Evolutionary conservation across 1,140 invertebrate species (phyloP), one percentile per base, ranked within the genome.

Genomic region (Aphidius gifuensis): DNA sequence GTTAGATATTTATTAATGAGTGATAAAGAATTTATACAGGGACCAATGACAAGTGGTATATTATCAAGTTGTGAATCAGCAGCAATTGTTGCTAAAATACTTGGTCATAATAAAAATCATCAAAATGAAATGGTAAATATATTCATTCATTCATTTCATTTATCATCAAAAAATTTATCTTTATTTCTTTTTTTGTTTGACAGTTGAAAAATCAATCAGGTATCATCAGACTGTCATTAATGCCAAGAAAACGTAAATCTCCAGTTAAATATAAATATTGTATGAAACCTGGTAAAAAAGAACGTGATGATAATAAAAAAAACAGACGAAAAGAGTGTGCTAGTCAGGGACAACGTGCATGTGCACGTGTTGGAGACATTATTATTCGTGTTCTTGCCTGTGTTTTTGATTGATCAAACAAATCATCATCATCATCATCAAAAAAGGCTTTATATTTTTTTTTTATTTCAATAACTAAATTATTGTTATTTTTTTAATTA

Each of bases 1-100:
- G 85, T 88, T 8, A 79, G 88, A 3, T 91, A 88, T 66, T 74
- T 88, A 50, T 68, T 86, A 5, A 87, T 90, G 82, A 82, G 76
- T 8, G 81, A 84, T 7, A 82, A 84, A 62, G 85, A 88, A 65
- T 87, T 89, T 64, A 72, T 83, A 43, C 68, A 74, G 0, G 85
- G 81, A 2, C 77, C 75, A 4, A 80, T 80, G 79, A 68, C 68
- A 0, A 78, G 74, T 40, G 77, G 77, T 1, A 73, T 80, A 44
- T 59, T 80, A 3, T 66, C 69, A 6, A 77, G 68, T 56, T 71
- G 73, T 23, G 78, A 80, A 23, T 75, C 72, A 0, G 71, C 74
- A 4, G 56, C 66, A 5, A 79, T 79, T 7, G 58, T 77, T 8
- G 53, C 69, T 9, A 74, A 62, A 39, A 76, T 78, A 54, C 67